A percentile compares a stretch with the other conserved stretches of the same genome.
Conservation (phyloP, 2,113 vertebrate species). For the Sebastes schlegelii region DNA sequence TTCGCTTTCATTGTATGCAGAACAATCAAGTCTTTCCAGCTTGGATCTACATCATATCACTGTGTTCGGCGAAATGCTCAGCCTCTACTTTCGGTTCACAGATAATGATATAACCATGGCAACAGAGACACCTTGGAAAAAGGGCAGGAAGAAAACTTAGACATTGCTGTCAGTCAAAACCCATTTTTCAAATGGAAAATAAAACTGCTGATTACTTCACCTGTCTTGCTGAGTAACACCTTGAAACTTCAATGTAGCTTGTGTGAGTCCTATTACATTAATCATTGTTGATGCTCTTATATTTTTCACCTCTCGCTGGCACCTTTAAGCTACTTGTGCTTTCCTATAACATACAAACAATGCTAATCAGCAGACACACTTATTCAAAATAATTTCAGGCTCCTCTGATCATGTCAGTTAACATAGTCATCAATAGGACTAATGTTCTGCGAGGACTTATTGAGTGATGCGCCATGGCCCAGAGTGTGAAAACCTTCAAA, state of each 20-base stretch:
- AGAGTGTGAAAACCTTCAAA: slow-evolving; percentile 71
- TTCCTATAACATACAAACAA: not conserved
- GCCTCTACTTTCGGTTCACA: slow-evolving; percentile 62
- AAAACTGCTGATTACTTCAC: slow-evolving; percentile 58
- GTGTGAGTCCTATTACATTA: not conserved
- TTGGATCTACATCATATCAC: slow-evolving; percentile 54
- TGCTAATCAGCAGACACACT: slow-evolving; percentile 17
- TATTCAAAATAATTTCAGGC: slow-evolving; percentile 21
- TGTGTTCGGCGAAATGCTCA: slow-evolving; percentile 63
- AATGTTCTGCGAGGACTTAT: slow-evolving; percentile 37
- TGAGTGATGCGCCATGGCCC: slow-evolving; percentile 60
- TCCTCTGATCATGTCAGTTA: slow-evolving; percentile 60
- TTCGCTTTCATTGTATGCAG: slow-evolving; percentile 23
- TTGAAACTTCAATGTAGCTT: slow-evolving; percentile 20
- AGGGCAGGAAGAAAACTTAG: slow-evolving; percentile 59
- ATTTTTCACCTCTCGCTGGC: not conserved
- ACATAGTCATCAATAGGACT: slow-evolving; percentile 58
- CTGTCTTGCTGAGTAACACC: slow-evolving; percentile 32
- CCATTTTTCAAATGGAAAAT: slow-evolving; percentile 37
- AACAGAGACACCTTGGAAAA: slow-evolving; percentile 71
- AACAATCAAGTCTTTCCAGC: slow-evolving; percentile 47
- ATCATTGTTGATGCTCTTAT: slow-evolving; percentile 6
- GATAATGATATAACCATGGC: slow-evolving; percentile 79
- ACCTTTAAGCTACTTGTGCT: not conserved
- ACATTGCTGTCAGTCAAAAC: slow-evolving; percentile 65